Conservation (phyloP, 2,113 vertebrate species). For the Anseranas semipalmata region DNA sequence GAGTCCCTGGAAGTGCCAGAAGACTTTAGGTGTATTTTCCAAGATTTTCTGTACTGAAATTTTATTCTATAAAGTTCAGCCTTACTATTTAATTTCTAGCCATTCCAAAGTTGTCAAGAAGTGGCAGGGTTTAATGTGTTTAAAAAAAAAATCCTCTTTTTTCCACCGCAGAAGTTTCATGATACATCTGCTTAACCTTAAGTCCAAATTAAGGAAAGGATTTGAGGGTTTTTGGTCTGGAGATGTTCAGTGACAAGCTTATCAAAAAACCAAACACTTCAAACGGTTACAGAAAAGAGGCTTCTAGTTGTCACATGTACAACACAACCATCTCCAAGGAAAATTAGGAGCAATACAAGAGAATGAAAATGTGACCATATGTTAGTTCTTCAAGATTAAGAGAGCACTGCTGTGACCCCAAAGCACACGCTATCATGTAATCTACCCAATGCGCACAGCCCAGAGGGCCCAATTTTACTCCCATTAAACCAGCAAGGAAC, state of each 20-base stretch:
- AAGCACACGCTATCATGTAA: neutral
- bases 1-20: neutral
- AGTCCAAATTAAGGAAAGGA: neutral
- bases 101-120: neutral
- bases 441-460: neutral
- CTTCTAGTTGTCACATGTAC: neutral
- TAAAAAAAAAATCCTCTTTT: neutral
- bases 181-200: conserved; percentile 16
- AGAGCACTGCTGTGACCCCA: neutral
- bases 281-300: neutral
- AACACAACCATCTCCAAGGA: neutral
- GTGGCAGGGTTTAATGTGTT: neutral
- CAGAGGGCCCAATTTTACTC: neutral
- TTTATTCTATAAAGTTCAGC: neutral
- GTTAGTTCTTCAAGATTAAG: conserved; percentile 12
- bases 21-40: neutral
- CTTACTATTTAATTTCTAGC: neutral
- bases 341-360: neutral
- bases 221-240: neutral
- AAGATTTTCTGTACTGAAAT: neutral
- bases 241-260: neutral
- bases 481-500: neutral
- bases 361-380: neutral
- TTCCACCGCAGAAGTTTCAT: neutral
- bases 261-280: neutral